A percentile compares a stretch with the other conserved stretches of the same genome.
Evolutionary conservation across 92 coral and sea anemone genomes (phyloP).

Genomic region (Zoanthus sansibaricus): DNA sequence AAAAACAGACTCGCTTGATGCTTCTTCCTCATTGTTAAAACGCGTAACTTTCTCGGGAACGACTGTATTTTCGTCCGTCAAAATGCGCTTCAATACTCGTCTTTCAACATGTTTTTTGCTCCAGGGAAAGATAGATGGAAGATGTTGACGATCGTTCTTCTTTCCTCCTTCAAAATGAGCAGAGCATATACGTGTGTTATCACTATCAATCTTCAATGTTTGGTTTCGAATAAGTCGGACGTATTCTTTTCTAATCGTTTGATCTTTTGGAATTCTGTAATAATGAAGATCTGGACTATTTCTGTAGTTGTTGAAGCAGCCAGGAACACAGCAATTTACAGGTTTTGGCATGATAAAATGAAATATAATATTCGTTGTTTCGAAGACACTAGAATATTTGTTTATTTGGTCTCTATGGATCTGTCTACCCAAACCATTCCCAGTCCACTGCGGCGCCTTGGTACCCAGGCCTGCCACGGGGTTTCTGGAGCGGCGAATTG

Average conservation of each 20-base stretch:
- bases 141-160: conserved; percentile 4
- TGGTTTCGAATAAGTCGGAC: neutral
- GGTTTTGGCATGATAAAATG: neutral
- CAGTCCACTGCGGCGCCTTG: conserved; percentile 1
- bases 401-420: neutral
- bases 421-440: neutral
- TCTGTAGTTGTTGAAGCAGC: neutral
- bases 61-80: neutral
- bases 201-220: neutral
- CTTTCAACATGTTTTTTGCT: neutral
- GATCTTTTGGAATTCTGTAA: conserved; percentile 5
- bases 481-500: neutral
- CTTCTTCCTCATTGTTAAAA: neutral
- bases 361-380: neutral
- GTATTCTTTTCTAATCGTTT: conserved; percentile 1
- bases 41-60: conserved; percentile 1
- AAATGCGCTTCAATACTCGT: conserved; percentile 7
- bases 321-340: neutral
- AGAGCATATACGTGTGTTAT: neutral
- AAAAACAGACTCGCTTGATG: neutral
- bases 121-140: conserved; percentile 7
- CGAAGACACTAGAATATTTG: neutral
- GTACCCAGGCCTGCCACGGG: neutral
- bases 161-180: conserved; percentile 3
- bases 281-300: conserved; percentile 5